These are phyloP conservation scores for Calameuta idolon DNA, from an alignment of 2,888 invertebrate genomes.

Conservation along the genomic window DNA sequence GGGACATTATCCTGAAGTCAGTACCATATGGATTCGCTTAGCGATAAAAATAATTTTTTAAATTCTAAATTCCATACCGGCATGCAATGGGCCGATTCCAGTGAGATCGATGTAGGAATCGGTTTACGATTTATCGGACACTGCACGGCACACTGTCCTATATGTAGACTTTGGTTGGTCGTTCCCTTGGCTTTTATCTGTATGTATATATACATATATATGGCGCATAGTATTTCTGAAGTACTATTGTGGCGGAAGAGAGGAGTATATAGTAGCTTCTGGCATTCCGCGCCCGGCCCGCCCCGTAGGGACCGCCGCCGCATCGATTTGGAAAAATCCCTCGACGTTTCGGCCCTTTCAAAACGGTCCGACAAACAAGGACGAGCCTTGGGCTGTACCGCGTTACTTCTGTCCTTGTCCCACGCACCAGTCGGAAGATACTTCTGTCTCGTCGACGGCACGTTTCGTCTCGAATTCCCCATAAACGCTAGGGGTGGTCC, in stretches of 20 bases:
- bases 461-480: slow-evolving; percentile 42
- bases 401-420: not conserved
- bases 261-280: not conserved
- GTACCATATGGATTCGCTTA: not conserved
- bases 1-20: not conserved
- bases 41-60: not conserved
- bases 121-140: not conserved
- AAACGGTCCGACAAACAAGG: slow-evolving; percentile 38
- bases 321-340: slow-evolving; percentile 7
- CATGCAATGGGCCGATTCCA: not conserved
- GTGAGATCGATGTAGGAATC: not conserved
- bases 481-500: slow-evolving; percentile 44
- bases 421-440: slow-evolving; percentile 15
- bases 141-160: not conserved
- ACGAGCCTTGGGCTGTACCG: slow-evolving; percentile 26
- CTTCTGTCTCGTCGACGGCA: slow-evolving; percentile 39
- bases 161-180: not conserved
- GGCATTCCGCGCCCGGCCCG: not conserved
- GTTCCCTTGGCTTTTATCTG: not conserved
- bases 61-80: not conserved
- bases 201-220: not conserved
- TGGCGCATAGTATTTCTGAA: not conserved
- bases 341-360: slow-evolving; percentile 36
- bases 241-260: not conserved
- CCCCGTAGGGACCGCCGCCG: not conserved